Conservation (phyloP, 1,140 invertebrate genomes). For the Drosophila ananassae region DNA sequence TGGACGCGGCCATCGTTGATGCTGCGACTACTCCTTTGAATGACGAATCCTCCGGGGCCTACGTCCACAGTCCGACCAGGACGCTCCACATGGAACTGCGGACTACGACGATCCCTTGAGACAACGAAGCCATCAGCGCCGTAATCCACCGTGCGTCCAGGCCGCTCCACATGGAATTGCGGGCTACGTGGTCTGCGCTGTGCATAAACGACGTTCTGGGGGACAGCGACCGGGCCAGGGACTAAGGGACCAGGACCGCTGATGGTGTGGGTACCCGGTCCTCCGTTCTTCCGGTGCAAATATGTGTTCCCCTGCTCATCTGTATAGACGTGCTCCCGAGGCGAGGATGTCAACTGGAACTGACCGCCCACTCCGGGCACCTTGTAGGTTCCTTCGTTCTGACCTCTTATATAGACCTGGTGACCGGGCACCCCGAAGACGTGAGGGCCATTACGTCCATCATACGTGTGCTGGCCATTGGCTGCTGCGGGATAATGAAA, state of each 20-base stretch:
- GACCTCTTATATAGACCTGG: constrained; percentile 53
- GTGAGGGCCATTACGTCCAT: constrained; percentile 49
- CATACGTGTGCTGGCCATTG: constrained; percentile 35
- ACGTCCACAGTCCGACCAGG: constrained; percentile 33
- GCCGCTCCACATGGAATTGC: constrained; percentile 17
- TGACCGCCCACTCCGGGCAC: constrained; percentile 48
- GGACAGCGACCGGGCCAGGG: not conserved
- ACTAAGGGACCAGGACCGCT: constrained; percentile 27
- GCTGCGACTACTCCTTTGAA: constrained; percentile 40
- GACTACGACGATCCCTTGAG: constrained; percentile 9
- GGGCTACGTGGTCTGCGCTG: constrained; percentile 7
- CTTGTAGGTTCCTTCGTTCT: constrained; percentile 41
- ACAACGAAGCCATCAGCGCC: constrained; percentile 5
- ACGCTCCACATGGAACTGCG: constrained; percentile 12
- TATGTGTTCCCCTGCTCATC: constrained; percentile 49
- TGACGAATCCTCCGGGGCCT: constrained; percentile 5
- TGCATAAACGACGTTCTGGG: not conserved
- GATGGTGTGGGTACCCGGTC: constrained; percentile 28
- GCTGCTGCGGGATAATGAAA: constrained; percentile 14
- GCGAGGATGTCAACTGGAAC: constrained; percentile 35
- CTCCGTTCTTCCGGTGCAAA: constrained; percentile 17
- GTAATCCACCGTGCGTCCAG: constrained; percentile 26
- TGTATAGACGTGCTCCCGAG: constrained; percentile 32
- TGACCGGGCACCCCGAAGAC: constrained; percentile 41
- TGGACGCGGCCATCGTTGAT: constrained; percentile 41